phyloP scores from a whole-genome alignment of 2,797 vertebrate genomes.

The Podarcis siculus region DNA sequence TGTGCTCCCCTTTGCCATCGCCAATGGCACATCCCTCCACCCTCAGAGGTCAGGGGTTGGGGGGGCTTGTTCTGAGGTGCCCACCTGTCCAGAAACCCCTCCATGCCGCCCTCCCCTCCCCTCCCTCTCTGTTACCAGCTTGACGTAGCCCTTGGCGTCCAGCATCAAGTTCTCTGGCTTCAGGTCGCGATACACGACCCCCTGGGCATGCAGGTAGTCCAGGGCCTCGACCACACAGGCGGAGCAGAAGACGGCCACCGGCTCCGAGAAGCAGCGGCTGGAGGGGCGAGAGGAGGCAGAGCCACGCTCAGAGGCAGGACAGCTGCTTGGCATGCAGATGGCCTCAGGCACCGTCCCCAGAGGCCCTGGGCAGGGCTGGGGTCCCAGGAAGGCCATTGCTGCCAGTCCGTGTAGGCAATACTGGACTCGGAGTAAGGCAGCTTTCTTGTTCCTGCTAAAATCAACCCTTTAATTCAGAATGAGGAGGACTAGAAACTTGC shows the following conservation, averaged over 20 bases:
- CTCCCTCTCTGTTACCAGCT: conserved; percentile 9
- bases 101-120: rapidly evolving
- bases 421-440: too few species aligned
- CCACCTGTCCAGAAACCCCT: too few species aligned
- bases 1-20: neutral
- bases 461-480: too few species aligned
- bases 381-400: too few species aligned
- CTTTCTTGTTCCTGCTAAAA: too few species aligned
- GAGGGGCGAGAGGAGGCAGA: too few species aligned
- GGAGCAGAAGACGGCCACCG: conserved; percentile 79
- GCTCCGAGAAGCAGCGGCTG: conserved; percentile 85
- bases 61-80: neutral
- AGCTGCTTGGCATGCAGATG: neutral
- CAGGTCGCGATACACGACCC: conserved; percentile 87
- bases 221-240: conserved; percentile 87
- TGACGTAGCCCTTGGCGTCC: conserved; percentile 65
- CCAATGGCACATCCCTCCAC: neutral
- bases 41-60: neutral
- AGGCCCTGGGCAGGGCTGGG: neutral
- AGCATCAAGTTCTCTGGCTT: conserved; percentile 90
- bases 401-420: too few species aligned
- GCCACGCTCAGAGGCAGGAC: rapidly evolving
- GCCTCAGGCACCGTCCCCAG: neutral
- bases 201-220: conserved; percentile 84
- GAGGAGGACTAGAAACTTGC: too few species aligned